Evolutionary conservation across 2,888 invertebrate genomes (phyloP), one percentile per base, ranked within the genome.

Genomic region (Gnatocerus cornutus): DNA sequence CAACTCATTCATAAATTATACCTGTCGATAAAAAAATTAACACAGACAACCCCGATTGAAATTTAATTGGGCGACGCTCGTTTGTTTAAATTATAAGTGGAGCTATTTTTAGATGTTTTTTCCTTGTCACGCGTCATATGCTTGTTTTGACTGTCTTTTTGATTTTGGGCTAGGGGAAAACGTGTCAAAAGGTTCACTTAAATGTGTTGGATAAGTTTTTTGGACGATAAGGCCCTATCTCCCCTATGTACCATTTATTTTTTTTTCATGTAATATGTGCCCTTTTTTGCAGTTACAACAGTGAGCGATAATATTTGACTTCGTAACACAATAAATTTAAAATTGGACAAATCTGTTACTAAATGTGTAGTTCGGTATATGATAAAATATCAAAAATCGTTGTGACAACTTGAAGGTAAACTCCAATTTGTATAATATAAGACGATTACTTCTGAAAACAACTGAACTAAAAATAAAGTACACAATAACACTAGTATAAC

Each of bases 21-120:
- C 37, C 9, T 37, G 37, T 37, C 37, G 37, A 37, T n/a, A n/a
- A n/a, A 37, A 37, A 37, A 37, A 37, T 37, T 37, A 5, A 37
- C 37, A n/a, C 37, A 37, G 37, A 43, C 12, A 43, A 43, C n/a
- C 43, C 21, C 13, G 30, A 50, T 50, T 8, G 12, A 30, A 29
- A 3, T n/a, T 50, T 50, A 50, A 50, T 50, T 50, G 46, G 21
- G 13, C 29, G 50, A 29, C 30, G 50, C 30, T 10, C 29, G 16
- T 27, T 50, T 50, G 14, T 21, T 46, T 21, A 50, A 50, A 50
- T 50, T 50, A 50, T 50, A 13, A 21, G 29, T 29, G 50, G 30
- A 1, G 50, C 10, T 50, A 50, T 12, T 50, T 50, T 50, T 50
- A 50, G 30, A 50, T n/a, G 12, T 7, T 46, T 46, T 33, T 33